Conservation (phyloP, 2,113 vertebrate species). For the Pelodiscus sinensis region DNA sequence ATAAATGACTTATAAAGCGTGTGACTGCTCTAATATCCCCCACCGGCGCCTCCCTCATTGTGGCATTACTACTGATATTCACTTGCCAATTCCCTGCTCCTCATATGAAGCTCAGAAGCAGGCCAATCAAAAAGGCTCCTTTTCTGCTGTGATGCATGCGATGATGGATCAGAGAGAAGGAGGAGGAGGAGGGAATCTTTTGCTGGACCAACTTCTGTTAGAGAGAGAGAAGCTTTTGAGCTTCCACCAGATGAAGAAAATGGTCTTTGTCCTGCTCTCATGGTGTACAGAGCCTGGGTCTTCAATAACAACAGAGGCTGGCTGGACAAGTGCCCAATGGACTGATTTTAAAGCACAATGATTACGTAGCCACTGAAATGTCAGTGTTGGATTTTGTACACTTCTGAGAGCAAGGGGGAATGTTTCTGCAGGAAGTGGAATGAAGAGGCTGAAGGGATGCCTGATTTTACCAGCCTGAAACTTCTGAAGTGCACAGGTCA, state of each 20-base stretch:
- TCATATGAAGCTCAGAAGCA: background rate
- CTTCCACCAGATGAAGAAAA: too few species aligned
- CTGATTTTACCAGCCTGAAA: background rate
- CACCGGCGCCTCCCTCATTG: background rate
- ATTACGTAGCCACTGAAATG: background rate
- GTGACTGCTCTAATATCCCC: background rate
- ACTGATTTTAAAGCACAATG: background rate
- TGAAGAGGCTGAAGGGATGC: rapidly evolving
- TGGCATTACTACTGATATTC: rapidly evolving
- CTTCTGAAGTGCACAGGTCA: background rate
- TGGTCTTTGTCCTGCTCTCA: too few species aligned
- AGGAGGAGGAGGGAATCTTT: too few species aligned
- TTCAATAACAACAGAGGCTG: too few species aligned
- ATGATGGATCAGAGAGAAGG: too few species aligned
- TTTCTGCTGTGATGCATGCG: too few species aligned
- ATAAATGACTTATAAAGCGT: too few species aligned
- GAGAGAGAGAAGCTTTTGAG: too few species aligned
- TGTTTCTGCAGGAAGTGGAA: background rate
- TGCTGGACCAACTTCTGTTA: too few species aligned
- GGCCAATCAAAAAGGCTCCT: background rate
- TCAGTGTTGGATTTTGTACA: background rate
- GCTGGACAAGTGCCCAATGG: too few species aligned
- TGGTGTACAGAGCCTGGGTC: too few species aligned
- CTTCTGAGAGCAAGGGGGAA: too few species aligned
- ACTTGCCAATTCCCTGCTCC: background rate